Conservation (phyloP, 2,113 vertebrate genomes). For the Neodon shergylaensis region DNA sequence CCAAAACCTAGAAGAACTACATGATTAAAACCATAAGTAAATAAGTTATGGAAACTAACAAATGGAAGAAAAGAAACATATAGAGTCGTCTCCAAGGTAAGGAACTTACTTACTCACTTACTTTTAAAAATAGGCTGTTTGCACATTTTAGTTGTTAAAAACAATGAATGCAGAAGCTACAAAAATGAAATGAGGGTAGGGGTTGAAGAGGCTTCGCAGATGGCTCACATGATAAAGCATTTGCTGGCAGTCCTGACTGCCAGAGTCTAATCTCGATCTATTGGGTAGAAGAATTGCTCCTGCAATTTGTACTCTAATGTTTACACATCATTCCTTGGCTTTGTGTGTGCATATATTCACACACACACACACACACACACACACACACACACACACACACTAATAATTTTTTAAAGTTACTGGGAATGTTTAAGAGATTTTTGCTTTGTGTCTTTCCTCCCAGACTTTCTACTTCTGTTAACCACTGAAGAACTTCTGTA, state of each 20-base stretch:
- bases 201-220: background rate
- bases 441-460: background rate
- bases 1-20: background rate
- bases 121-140: conserved; percentile 43
- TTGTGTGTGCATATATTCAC: background rate
- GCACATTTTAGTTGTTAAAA: conserved; percentile 42
- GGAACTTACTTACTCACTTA: conserved; percentile 31
- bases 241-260: background rate
- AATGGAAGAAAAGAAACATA: background rate
- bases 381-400: background rate
- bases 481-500: background rate
- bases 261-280: background rate
- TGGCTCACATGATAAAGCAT: background rate
- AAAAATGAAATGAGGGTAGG: conserved; percentile 24
- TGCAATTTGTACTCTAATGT: too few relatives aligned
- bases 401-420: background rate
- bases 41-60: background rate
- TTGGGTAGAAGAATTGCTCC: background rate
- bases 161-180: conserved; percentile 33
- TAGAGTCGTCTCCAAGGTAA: conserved; percentile 22
- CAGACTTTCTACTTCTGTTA: background rate
- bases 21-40: background rate
- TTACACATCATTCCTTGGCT: background rate
- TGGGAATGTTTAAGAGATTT: conserved; percentile 37
- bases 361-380: too few relatives aligned